Evolutionary conservation across 2,797 vertebrate genomes (phyloP).

Genomic region (Ambastaia sidthimunki): DNA sequence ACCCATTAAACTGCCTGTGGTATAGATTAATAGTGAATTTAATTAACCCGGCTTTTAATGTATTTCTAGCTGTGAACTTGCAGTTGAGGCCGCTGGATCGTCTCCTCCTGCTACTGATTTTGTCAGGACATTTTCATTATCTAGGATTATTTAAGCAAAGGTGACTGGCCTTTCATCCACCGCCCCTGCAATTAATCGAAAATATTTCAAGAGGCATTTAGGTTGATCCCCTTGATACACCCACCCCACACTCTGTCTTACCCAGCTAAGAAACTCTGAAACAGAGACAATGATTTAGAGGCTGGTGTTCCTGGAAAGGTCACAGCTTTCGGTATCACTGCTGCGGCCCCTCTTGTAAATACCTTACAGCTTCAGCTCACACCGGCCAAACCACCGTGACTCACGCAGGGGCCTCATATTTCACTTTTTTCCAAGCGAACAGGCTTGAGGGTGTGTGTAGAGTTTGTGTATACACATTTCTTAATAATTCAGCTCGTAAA

Average conservation of each 20-base stretch:
- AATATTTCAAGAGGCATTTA: slow-evolving; percentile 72
- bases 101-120: slow-evolving; percentile 41
- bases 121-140: slow-evolving; percentile 53
- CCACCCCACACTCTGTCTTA: slow-evolving; percentile 76
- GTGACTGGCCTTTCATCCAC: slow-evolving; percentile 75
- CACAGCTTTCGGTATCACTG: slow-evolving; percentile 71
- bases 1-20: not conserved
- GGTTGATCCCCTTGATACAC: slow-evolving; percentile 77
- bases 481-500: slow-evolving; percentile 10
- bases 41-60: slow-evolving; percentile 27
- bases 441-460: slow-evolving; percentile 9
- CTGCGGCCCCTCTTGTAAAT: slow-evolving; percentile 68
- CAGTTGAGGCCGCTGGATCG: slow-evolving; percentile 18
- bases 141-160: slow-evolving; percentile 76
- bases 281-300: slow-evolving; percentile 79
- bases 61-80: slow-evolving; percentile 29
- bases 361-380: slow-evolving; percentile 49
- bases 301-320: slow-evolving; percentile 72
- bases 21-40: not conserved
- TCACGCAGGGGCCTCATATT: slow-evolving; percentile 34
- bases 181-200: slow-evolving; percentile 77
- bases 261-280: slow-evolving; percentile 67
- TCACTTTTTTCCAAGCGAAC: slow-evolving; percentile 50
- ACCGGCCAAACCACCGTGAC: slow-evolving; percentile 29
- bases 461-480: not conserved